Conservation (phyloP, 1,140 invertebrate species). For the Drosophila mauritiana region DNA sequence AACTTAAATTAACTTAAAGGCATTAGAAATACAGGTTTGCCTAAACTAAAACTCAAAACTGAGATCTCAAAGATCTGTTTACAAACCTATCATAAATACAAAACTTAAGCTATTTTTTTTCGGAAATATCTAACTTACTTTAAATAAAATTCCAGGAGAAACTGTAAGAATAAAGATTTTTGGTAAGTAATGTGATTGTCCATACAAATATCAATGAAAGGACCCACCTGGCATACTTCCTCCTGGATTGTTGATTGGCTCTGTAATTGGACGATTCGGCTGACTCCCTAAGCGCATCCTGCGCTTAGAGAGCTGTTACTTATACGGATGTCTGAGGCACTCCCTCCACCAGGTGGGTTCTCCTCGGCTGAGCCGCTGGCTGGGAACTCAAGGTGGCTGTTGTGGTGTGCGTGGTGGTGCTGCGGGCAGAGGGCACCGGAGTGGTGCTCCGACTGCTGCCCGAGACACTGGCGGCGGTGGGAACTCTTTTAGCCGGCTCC, state of each 20-base stretch:
- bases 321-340: conserved; percentile 83
- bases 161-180: conserved; percentile 2
- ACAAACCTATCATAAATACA: conserved; percentile 47
- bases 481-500: conserved; percentile 50
- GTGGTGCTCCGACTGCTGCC: conserved; percentile 76
- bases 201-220: too few relatives aligned
- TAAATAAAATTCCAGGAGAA: conserved; percentile 3
- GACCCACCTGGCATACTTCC: not conserved
- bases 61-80: conserved; percentile 69
- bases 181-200: not conserved
- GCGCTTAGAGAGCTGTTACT: conserved; percentile 82
- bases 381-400: conserved; percentile 68
- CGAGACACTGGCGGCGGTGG: conserved; percentile 32
- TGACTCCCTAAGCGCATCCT: conserved; percentile 70
- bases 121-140: conserved; percentile 10
- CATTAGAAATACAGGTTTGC: conserved; percentile 16
- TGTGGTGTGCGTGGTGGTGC: conserved; percentile 67
- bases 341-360: conserved; percentile 81
- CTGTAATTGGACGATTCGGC: conserved; percentile 29
- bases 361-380: conserved; percentile 58
- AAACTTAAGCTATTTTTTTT: conserved; percentile 11
- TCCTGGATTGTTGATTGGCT: conserved; percentile 33
- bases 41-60: conserved; percentile 32
- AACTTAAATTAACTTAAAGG: conserved; percentile 3
- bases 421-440: conserved; percentile 70